Conservation (phyloP, 2,113 vertebrate genomes). For the Mobula hypostoma region DNA sequence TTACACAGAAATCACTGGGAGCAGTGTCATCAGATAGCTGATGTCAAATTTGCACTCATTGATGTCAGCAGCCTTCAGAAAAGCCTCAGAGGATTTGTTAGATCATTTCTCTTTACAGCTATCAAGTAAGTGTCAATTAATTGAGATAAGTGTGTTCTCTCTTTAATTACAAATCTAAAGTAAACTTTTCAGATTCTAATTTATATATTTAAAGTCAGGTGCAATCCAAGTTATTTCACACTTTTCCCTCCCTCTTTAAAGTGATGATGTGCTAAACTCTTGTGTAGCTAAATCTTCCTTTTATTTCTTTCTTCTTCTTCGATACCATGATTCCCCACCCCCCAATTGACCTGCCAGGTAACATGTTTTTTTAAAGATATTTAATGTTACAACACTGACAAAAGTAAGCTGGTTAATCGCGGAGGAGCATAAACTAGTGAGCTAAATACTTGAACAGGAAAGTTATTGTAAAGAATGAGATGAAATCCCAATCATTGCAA, state of each 20-base stretch:
- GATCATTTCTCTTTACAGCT: not conserved
- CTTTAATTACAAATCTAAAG: not conserved
- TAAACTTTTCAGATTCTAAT: conserved; percentile 13
- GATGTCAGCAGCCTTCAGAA: not conserved
- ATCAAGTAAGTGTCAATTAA: not conserved
- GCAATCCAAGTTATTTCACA: not conserved
- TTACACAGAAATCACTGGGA: not conserved
- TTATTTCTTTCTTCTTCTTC: not conserved
- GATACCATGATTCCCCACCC: not conserved
- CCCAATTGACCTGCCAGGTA: not conserved
- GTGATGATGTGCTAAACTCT: not conserved
- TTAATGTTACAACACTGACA: not conserved
- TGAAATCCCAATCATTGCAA: not conserved
- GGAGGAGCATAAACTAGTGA: not conserved
- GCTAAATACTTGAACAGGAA: not conserved
- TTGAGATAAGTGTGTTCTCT: not conserved
- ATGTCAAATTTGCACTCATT: too few species aligned
- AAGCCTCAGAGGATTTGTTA: not conserved
- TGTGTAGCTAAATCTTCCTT: not conserved
- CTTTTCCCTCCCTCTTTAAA: not conserved
- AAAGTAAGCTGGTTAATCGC: conserved; percentile 6
- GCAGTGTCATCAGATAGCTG: not conserved
- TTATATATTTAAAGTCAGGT: conserved; percentile 16
- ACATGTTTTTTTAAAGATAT: not conserved
- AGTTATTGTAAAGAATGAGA: not conserved